Evolutionary conservation across 2,113 vertebrate species (phyloP).

Genomic region (Ornithorhynchus anatinus): DNA sequence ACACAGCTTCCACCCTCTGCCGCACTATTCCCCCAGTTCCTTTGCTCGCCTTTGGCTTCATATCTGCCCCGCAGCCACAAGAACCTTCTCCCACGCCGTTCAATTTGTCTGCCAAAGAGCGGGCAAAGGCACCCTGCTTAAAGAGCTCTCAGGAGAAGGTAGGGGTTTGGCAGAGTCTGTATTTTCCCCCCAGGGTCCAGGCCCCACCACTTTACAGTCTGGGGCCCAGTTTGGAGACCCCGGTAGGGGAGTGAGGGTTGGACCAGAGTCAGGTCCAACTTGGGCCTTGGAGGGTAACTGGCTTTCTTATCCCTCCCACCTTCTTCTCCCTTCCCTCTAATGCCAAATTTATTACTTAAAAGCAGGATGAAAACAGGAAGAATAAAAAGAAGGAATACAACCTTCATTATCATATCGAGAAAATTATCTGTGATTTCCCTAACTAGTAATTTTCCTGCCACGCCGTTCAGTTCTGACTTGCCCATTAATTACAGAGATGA

Average conservation of each 20-base stretch:
- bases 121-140: too few species aligned
- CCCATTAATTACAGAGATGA: constrained; percentile 65
- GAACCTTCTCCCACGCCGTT: too few species aligned
- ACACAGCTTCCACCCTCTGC: constrained; percentile 42
- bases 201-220: not conserved
- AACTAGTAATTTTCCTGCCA: constrained; percentile 60
- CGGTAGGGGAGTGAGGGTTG: not conserved
- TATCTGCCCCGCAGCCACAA: not conserved
- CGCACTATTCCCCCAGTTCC: not conserved
- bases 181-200: not conserved
- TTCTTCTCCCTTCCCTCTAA: not conserved
- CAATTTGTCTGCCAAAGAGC: too few species aligned
- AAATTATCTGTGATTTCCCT: constrained; percentile 57
- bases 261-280: not conserved
- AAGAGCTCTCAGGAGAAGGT: too few species aligned
- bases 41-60: not conserved
- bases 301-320: not conserved
- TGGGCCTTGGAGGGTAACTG: not conserved
- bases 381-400: constrained; percentile 44
- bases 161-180: not conserved
- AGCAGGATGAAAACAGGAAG: constrained; percentile 39
- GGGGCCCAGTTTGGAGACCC: not conserved
- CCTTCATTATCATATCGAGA: constrained; percentile 65
- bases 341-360: constrained; percentile 54
- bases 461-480: constrained; percentile 52